These are phyloP conservation scores for Ochropleura plecta DNA, from an alignment of 2,888 invertebrate species.

Conservation along the genomic window DNA sequence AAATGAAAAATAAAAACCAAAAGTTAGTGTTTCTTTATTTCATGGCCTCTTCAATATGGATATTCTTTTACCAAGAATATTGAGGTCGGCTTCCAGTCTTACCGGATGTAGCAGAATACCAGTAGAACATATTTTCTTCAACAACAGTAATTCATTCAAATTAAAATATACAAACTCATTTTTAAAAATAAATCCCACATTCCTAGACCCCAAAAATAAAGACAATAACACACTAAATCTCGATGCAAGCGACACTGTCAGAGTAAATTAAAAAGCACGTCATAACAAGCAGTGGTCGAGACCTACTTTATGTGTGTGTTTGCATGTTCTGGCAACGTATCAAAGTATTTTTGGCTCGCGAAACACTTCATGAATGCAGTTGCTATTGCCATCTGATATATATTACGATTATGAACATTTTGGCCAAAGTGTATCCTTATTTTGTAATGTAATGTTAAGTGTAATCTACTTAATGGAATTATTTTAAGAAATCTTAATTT, in stretches of 20 bases:
- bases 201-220: conserved; percentile 4
- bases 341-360: conserved; percentile 89
- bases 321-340: conserved; percentile 86
- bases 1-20: no score
- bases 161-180: not conserved
- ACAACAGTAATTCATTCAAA: not conserved
- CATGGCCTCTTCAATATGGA: no score
- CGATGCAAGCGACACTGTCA: conserved; percentile 31
- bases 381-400: conserved; percentile 78
- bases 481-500: not conserved
- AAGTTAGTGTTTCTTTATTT: no score
- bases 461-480: not conserved
- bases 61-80: no score
- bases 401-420: conserved; percentile 73
- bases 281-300: conserved; percentile 68
- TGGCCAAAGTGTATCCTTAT: conserved; percentile 24
- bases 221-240: conserved; percentile 38
- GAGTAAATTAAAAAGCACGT: conserved; percentile 70
- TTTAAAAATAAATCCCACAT: conserved; percentile 9
- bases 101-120: no score
- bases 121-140: not conserved
- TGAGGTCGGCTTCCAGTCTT: no score
- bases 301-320: conserved; percentile 79
- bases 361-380: conserved; percentile 85
- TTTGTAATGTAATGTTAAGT: conserved; percentile 19